Conservation (phyloP, 2,797 vertebrate species). For the Sciurus carolinensis region DNA sequence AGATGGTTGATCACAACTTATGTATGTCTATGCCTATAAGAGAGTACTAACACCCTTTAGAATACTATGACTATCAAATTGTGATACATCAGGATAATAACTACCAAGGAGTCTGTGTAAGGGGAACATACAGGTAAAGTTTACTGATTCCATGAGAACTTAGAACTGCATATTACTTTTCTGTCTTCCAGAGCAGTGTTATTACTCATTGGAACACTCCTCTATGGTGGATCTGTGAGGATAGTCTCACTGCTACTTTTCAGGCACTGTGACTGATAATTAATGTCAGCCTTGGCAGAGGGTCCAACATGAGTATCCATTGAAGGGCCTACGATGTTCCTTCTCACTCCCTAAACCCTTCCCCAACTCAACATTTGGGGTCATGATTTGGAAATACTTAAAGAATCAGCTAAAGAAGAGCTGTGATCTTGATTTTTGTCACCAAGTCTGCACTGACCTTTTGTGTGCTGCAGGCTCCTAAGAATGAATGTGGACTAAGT, state of each 20-base stretch:
- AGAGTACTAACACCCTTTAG: background rate
- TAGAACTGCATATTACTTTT: background rate
- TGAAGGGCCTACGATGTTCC: background rate
- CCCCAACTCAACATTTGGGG: background rate
- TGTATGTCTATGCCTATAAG: background rate
- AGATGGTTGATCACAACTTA: constrained; percentile 83
- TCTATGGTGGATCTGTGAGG: background rate
- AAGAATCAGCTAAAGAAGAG: background rate
- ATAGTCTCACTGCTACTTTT: background rate
- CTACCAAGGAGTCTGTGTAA: background rate
- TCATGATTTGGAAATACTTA: background rate
- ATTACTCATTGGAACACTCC: background rate
- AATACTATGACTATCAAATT: constrained; percentile 11
- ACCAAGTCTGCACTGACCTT: background rate
- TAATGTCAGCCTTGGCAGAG: background rate
- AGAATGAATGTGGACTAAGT: background rate
- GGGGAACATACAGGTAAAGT: background rate
- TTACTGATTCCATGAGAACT: background rate
- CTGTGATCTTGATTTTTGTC: background rate
- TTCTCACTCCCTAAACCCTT: background rate
- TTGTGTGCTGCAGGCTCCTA: background rate
- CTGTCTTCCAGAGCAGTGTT: background rate
- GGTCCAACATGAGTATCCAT: background rate
- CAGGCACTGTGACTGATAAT: background rate
- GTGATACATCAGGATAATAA: background rate